phyloP scores from a whole-genome alignment of 2,113 vertebrate species.

The Amblyopsis rosae region DNA sequence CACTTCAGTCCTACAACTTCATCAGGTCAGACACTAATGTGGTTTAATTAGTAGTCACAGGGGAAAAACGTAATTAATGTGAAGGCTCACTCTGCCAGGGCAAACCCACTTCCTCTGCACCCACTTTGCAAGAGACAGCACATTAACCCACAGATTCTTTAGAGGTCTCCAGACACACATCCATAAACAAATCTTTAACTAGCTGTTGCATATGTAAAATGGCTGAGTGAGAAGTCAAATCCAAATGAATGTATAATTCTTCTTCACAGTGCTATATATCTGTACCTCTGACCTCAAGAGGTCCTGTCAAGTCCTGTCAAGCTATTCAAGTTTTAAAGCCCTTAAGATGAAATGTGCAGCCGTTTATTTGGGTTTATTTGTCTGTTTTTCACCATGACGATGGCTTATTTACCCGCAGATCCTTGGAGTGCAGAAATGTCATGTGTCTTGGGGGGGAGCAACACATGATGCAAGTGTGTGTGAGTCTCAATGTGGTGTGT shows the following conservation, averaged over 20 bases:
- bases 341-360: not conserved
- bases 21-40: slow-evolving; percentile 66
- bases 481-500: not conserved
- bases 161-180: slow-evolving; percentile 37
- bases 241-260: not conserved
- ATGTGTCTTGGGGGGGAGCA: not conserved
- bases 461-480: not conserved
- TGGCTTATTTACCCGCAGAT: not conserved
- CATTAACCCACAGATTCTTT: slow-evolving; percentile 55
- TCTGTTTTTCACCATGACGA: not conserved
- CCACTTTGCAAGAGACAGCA: slow-evolving; percentile 49
- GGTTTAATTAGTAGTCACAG: slow-evolving; percentile 66
- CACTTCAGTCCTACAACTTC: slow-evolving; percentile 56
- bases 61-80: slow-evolving; percentile 73
- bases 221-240: slow-evolving; percentile 25
- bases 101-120: slow-evolving; percentile 62
- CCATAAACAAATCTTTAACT: slow-evolving; percentile 40
- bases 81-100: slow-evolving; percentile 52
- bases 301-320: not conserved
- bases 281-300: slow-evolving; percentile 10
- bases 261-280: too few relatives aligned
- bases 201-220: slow-evolving; percentile 20
- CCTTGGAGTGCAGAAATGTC: not conserved
- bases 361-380: not conserved
- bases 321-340: slow-evolving; percentile 6